Percentiles rank a stretch among this genome's conserved stretches.
phyloP scores from a whole-genome alignment of 2,888 invertebrate genomes.

The Drosophila aldrichi region DNA sequence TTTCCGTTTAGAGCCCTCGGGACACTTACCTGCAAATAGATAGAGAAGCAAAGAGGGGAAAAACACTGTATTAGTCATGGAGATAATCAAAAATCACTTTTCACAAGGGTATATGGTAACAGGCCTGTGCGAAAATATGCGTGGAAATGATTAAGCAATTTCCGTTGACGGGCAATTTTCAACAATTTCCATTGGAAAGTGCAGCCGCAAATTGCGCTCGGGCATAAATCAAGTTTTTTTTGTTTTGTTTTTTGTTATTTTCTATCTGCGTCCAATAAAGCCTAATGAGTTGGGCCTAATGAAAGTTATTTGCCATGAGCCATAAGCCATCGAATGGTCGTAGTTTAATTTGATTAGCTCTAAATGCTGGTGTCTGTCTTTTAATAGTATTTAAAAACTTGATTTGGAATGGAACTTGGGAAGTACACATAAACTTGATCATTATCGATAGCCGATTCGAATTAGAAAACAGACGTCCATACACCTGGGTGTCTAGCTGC shows the following conservation, averaged over 20 bases:
- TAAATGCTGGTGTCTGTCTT: not conserved
- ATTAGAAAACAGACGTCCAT: not conserved
- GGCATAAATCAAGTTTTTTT: constrained; percentile 59
- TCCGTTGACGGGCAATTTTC: constrained; percentile 64
- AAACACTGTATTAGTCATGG: constrained; percentile 54
- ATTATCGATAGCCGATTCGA: not conserved
- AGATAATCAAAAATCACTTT: constrained; percentile 36
- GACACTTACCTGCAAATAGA: constrained; percentile 69
- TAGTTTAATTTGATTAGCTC: constrained; percentile 2
- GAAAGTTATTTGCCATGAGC: constrained; percentile 24
- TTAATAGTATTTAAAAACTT: not conserved
- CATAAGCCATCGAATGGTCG: not conserved
- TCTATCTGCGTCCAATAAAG: constrained; percentile 26
- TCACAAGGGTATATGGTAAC: constrained; percentile 57
- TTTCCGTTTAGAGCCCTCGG: constrained; percentile 50
- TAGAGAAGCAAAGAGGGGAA: constrained; percentile 29
- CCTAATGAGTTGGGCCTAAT: constrained; percentile 29
- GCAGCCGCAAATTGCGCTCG: constrained; percentile 15
- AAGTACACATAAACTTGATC: not conserved
- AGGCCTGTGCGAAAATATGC: constrained; percentile 40
- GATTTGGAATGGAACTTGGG: not conserved
- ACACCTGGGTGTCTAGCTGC: no score
- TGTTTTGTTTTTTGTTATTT: constrained; percentile 32
- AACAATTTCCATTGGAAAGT: constrained; percentile 13
- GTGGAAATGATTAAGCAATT: constrained; percentile 77